These are phyloP conservation scores for Globodera ellingtonae DNA, from an alignment of 1,140 invertebrate genomes.

Conservation along the genomic window DNA sequence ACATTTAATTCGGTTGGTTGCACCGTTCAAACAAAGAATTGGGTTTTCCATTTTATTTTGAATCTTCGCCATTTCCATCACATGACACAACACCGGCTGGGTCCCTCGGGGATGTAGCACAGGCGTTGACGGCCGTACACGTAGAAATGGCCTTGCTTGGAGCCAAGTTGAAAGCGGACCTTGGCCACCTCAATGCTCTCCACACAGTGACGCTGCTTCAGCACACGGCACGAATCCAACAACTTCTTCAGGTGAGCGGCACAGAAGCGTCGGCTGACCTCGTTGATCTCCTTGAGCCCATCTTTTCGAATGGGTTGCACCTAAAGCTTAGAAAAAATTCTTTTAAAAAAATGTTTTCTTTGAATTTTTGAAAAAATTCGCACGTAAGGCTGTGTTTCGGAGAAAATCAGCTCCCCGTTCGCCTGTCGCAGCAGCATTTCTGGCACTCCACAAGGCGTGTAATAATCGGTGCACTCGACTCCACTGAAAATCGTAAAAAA, in stretches of 20 bases:
- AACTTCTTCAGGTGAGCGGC: constrained; percentile 59
- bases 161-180: constrained; percentile 55
- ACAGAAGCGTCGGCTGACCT: constrained; percentile 58
- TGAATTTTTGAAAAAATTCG: constrained; percentile 13
- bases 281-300: constrained; percentile 59
- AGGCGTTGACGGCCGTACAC: constrained; percentile 61
- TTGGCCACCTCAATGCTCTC: constrained; percentile 61
- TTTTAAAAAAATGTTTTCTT: neutral
- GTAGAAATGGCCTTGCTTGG: constrained; percentile 55
- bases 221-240: constrained; percentile 57
- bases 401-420: constrained; percentile 58
- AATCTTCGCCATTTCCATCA: constrained; percentile 30
- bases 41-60: no score
- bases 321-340: constrained; percentile 27
- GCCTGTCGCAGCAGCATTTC: constrained; percentile 52
- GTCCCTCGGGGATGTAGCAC: constrained; percentile 64
- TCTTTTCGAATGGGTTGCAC: constrained; percentile 58
- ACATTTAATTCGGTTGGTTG: no score
- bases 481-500: constrained; percentile 49
- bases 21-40: no score
- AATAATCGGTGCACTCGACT: constrained; percentile 59
- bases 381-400: constrained; percentile 56
- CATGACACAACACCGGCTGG: constrained; percentile 60
- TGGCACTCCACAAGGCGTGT: constrained; percentile 57
- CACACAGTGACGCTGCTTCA: constrained; percentile 61